Percentiles rank a stretch among this genome's conserved stretches.
Evolutionary conservation across 2,113 vertebrate genomes (phyloP).

Genomic region (Hepsetus odoe): DNA sequence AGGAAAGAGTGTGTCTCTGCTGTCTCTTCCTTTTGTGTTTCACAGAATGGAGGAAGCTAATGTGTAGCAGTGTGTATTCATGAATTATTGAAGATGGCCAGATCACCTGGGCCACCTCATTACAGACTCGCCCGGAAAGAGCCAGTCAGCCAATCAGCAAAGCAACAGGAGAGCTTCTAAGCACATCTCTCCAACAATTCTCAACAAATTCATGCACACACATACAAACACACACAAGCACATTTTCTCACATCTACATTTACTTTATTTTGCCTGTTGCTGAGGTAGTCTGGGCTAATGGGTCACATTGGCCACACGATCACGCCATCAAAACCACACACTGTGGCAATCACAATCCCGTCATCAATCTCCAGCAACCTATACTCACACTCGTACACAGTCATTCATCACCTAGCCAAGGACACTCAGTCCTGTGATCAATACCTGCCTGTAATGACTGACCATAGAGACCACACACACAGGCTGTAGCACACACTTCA

Average conservation of each 20-base stretch:
- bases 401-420: constrained; percentile 23
- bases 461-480: constrained; percentile 4
- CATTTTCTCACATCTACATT: constrained; percentile 3
- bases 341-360: not conserved
- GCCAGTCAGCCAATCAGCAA: constrained; percentile 45
- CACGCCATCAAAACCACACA: not conserved
- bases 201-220: not conserved
- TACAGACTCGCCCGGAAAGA: constrained; percentile 22
- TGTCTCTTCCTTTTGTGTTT: constrained; percentile 16
- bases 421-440: constrained; percentile 13
- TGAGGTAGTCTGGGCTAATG: not conserved
- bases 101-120: constrained; percentile 48
- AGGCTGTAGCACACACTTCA: constrained; percentile 32
- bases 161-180: constrained; percentile 36
- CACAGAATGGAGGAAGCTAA: not conserved
- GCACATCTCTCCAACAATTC: constrained; percentile 35
- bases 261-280: not conserved
- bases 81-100: constrained; percentile 50
- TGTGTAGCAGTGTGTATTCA: constrained; percentile 24
- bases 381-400: not conserved
- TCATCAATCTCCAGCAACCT: constrained; percentile 10
- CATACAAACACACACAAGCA: not conserved
- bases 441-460: constrained; percentile 28
- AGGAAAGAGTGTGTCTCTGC: constrained; percentile 3
- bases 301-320: not conserved